A percentile compares a stretch with the other conserved stretches of the same genome.
Evolutionary conservation across 2,888 invertebrate species (phyloP).

Genomic region (Chrysolina haemoptera): DNA sequence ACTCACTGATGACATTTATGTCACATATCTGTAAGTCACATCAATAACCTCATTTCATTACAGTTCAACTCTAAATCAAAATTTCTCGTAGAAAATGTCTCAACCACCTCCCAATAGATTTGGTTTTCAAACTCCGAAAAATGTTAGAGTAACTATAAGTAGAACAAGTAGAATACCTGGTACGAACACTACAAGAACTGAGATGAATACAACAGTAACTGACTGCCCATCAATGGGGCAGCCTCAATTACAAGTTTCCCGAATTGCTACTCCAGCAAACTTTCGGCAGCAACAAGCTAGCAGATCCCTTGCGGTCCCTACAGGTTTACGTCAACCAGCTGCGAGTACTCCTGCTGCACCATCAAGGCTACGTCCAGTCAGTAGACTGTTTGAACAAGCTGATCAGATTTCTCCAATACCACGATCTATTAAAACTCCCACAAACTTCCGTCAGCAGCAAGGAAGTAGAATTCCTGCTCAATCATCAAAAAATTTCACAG

Average conservation of each 20-base stretch:
- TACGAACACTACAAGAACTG: background rate
- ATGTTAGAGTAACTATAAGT: slow-evolving; percentile 1
- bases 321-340: background rate
- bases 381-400: background rate
- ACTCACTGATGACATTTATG: background rate
- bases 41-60: slow-evolving; percentile 8
- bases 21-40: slow-evolving; percentile 5
- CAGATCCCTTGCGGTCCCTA: background rate
- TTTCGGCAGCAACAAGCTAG: slow-evolving; percentile 1
- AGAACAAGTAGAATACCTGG: slow-evolving; percentile 8
- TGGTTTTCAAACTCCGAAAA: slow-evolving; percentile 6
- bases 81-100: slow-evolving; percentile 11
- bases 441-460: background rate
- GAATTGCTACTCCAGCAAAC: slow-evolving; percentile 1
- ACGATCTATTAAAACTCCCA: background rate
- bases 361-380: background rate
- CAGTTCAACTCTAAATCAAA: background rate
- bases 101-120: slow-evolving; percentile 11
- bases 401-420: background rate
- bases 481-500: background rate
- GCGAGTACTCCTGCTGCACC: background rate
- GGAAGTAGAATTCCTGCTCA: background rate
- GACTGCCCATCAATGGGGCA: background rate
- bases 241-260: background rate
- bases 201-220: background rate